Evolutionary conservation across 2,888 invertebrate genomes (phyloP), one percentile per base, ranked within the genome.

Genomic region (Epinotia nisella): DNA sequence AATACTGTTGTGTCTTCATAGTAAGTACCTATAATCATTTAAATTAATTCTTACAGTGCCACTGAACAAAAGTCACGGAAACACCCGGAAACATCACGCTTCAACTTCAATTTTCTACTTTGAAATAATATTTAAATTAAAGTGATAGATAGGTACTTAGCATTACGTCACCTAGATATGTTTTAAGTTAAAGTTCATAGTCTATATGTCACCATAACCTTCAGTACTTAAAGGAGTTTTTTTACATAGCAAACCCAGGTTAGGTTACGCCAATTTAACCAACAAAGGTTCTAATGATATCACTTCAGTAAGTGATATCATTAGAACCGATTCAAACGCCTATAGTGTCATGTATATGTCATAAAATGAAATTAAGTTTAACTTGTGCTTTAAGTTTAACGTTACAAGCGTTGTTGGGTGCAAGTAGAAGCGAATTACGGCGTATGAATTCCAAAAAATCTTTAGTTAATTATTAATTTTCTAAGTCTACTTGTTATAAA

Each of bases 181-280:
- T 15, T 7, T 49, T n/a, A n/a, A 41, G 7, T 49, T n/a, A n/a
- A 41, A n/a, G 49, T n/a, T 49, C n/a, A 49, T 1, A 49, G 49
- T 49, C 49, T n/a, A 49, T n/a, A n/a, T n/a, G n/a, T 49, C 49
- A 49, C 15, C 49, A 49, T 49, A n/a, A 49, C 49, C 49, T 49
- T 49, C n/a, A 49, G 45, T 49, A n/a, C 49, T n/a, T 49, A 49
- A n/a, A 45, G 4, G 13, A 4, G 45, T 15, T 49, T n/a, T 49
- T n/a, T n/a, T 49, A n/a, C 49, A 49, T 49, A 49, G 4, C 49
- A 1, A 49, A 49, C 5, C 45, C n/a, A 49, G 49, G 49, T 41
- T 41, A 45, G 4, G 45, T 45, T 45, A 49, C 49, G 7, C 49
- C n/a, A 49, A n/a, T n/a, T n/a, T 49, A 49, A 49, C 5, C 13